phyloP scores from a whole-genome alignment of 2,888 invertebrate genomes.

The Hololepta plana region DNA sequence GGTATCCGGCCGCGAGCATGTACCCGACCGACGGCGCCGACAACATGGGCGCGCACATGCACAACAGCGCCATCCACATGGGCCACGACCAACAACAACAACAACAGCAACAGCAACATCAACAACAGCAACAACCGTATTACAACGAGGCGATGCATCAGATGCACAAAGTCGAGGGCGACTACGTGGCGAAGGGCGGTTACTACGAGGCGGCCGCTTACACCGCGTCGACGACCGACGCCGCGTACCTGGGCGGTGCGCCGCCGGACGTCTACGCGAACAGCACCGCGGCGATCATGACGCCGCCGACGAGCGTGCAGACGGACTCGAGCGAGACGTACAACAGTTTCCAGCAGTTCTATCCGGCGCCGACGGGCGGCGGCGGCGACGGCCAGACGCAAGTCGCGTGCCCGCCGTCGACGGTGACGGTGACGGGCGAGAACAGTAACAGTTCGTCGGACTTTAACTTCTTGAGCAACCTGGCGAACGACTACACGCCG shows the following conservation, averaged over 20 bases:
- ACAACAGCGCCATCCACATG: slow-evolving; percentile 18
- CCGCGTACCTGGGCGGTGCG: slow-evolving; percentile 31
- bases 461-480: slow-evolving; percentile 82
- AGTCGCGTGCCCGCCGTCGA: slow-evolving; percentile 21
- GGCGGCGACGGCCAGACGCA: slow-evolving; percentile 15
- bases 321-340: slow-evolving; percentile 46
- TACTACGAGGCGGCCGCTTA: slow-evolving; percentile 38
- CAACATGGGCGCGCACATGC: slow-evolving; percentile 15
- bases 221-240: slow-evolving; percentile 23
- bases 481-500: slow-evolving; percentile 83
- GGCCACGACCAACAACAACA: slow-evolving; percentile 16
- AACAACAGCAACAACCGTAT: no score
- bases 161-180: slow-evolving; percentile 16
- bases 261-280: slow-evolving; percentile 30
- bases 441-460: slow-evolving; percentile 87
- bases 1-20: slow-evolving; percentile 18
- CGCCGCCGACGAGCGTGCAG: slow-evolving; percentile 37
- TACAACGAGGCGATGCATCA: slow-evolving; percentile 21
- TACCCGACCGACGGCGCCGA: slow-evolving; percentile 21
- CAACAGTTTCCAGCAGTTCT: slow-evolving; percentile 54
- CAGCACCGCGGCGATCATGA: slow-evolving; percentile 35
- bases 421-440: slow-evolving; percentile 55
- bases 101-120: no score
- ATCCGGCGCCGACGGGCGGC: slow-evolving; percentile 30
- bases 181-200: slow-evolving; percentile 22